phyloP scores from a whole-genome alignment of 2,888 invertebrate species.

The Mycalesis mineus region DNA sequence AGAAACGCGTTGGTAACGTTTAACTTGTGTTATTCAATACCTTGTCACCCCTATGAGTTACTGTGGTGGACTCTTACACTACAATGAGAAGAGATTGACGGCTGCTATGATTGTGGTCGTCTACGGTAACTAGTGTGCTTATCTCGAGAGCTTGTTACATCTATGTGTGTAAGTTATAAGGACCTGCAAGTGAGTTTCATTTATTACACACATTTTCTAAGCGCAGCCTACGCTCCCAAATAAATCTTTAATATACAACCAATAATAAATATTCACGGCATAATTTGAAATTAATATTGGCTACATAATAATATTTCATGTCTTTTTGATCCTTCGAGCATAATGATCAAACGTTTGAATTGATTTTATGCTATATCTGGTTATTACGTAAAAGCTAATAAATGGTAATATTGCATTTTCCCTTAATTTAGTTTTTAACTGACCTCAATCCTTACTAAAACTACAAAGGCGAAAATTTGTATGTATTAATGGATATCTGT shows the following conservation, averaged over 20 bases:
- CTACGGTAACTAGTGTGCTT: constrained; percentile 44
- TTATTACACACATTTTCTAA: constrained; percentile 45
- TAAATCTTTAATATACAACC: constrained; percentile 45
- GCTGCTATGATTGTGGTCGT: constrained; percentile 54
- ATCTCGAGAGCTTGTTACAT: constrained; percentile 41
- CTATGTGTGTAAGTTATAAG: constrained; percentile 24
- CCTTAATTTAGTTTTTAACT: too few species aligned
- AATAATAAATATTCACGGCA: neutral
- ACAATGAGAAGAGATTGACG: constrained; percentile 53
- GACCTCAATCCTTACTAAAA: too few species aligned
- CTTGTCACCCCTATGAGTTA: neutral
- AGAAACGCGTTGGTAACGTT: too few species aligned
- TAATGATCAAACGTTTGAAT: neutral
- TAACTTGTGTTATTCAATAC: too few species aligned
- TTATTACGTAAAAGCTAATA: neutral
- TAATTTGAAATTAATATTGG: neutral
- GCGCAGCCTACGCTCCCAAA: constrained; percentile 45
- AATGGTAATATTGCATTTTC: too few species aligned
- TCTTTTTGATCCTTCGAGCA: neutral
- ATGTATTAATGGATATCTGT: too few species aligned
- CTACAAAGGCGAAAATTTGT: too few species aligned
- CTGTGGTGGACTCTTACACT: neutral
- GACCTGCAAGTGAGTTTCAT: constrained; percentile 52
- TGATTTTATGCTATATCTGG: neutral
- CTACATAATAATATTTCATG: neutral